Base-by-base conservation (phyloP, 2,797 vertebrate genomes). In the Arremon aurantiirostris region DNA sequence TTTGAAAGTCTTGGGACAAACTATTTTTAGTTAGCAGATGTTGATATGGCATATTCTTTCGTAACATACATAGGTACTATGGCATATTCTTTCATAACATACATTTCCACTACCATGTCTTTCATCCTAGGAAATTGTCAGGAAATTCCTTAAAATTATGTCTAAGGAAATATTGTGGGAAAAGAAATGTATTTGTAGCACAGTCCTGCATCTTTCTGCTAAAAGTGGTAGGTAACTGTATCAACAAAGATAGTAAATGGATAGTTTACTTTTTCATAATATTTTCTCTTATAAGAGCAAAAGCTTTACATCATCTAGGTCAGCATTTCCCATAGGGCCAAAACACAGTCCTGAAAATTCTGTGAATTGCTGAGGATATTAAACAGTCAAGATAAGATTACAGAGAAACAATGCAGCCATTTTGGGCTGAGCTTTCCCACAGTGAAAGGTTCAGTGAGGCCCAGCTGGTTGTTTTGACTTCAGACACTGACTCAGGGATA, bases 311-410 rank as follows among this genome's bases (percentile, higher is more conserved):
- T 61, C 50, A 49, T 81, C 89, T 86, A 89, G 73, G 71, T 94
- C 98, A 97, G 97, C 94, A 92, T 97, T 98, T 98, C 98, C 98
- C 98, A 98, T 80, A 86, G 72, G 96, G 97, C 97, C 96, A 98
- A 98, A 97, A 95, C 95, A 95, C 87, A 97, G 95, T 97, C 97
- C 98, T 96, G 97, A 97, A 97, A 97, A 97, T 96, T 95, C 93
- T 95, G 93, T 91, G 95, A 96, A 95, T 94, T 96, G 95, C 95
- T 96, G 96, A 96, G 97, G 98, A 97, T 98, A 98, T 98, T 98
- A 97, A 98, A 98, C 96, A 97, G 96, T 95, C 93, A 93, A 97
- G 98, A 97, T 98, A 97, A 98, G 97, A 98, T 98, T 98, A 98
- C 98, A 75, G 93, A 90, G 97, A 97, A 98, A 98, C 97, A 98